Conservation (phyloP, 2,113 vertebrate species). For the Tinamus guttatus region DNA sequence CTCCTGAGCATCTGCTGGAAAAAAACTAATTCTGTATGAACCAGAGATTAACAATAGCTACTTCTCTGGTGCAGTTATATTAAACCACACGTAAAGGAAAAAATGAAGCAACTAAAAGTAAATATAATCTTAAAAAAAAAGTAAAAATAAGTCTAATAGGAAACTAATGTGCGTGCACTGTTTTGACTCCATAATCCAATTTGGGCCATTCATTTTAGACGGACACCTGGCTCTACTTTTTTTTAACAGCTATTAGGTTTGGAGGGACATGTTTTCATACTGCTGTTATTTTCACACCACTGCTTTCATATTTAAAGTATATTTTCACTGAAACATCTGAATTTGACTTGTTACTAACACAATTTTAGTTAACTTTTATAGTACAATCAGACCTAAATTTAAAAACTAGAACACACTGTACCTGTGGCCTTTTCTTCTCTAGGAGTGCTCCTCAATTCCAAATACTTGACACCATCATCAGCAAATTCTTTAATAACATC, state of each 20-base stretch:
- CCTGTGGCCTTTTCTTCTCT: constrained; percentile 84
- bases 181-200: too few relatives aligned
- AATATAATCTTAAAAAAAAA: too few relatives aligned
- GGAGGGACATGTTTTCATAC: neutral
- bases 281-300: neutral
- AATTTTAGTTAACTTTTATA: neutral
- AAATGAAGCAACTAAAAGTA: neutral
- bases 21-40: neutral
- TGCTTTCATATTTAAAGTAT: neutral
- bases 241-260: too few relatives aligned
- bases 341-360: neutral
- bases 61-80: neutral
- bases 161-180: too few relatives aligned
- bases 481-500: constrained; percentile 97
- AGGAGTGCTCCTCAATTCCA: constrained; percentile 95
- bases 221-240: too few relatives aligned
- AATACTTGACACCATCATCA: constrained; percentile 93
- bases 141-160: too few relatives aligned
- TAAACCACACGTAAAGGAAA: neutral
- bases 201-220: too few relatives aligned
- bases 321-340: neutral
- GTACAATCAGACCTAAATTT: neutral
- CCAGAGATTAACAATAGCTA: rapidly evolving
- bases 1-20: neutral
- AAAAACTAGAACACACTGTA: constrained; percentile 25